These are phyloP conservation scores for Empis livida DNA, from an alignment of 2,888 invertebrate species.

Conservation along the genomic window DNA sequence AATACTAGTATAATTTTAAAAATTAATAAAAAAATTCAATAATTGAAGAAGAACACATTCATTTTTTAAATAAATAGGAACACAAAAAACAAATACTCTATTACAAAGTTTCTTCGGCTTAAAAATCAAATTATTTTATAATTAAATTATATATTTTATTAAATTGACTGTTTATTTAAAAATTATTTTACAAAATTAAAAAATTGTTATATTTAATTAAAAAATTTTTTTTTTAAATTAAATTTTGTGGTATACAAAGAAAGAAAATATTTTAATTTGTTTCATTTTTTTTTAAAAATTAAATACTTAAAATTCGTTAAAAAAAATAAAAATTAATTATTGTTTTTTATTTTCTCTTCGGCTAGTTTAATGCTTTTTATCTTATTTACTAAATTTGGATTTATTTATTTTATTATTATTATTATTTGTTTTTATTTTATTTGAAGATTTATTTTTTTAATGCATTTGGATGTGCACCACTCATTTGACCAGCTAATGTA, in stretches of 20 bases:
- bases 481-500: constrained; percentile 67
- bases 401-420: not conserved
- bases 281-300: not conserved
- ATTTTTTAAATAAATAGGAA: not conserved
- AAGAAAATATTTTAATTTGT: not conserved
- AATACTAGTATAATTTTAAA: no score
- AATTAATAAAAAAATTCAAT: no score
- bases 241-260: not conserved
- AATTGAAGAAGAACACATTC: no score
- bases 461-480: constrained; percentile 25
- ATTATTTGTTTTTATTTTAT: not conserved
- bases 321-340: no score
- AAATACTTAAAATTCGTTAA: not conserved
- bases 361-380: no score
- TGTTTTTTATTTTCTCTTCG: no score
- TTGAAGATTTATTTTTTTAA: constrained; percentile 19
- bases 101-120: no score
- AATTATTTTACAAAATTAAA: not conserved
- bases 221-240: no score
- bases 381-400: no score
- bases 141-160: not conserved
- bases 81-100: not conserved
- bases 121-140: no score
- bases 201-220: not conserved
- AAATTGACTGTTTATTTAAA: not conserved